Evolutionary conservation across 2,113 vertebrate species (phyloP), one percentile per base, ranked within the genome.

Genomic region (Callaeas wilsoni): DNA sequence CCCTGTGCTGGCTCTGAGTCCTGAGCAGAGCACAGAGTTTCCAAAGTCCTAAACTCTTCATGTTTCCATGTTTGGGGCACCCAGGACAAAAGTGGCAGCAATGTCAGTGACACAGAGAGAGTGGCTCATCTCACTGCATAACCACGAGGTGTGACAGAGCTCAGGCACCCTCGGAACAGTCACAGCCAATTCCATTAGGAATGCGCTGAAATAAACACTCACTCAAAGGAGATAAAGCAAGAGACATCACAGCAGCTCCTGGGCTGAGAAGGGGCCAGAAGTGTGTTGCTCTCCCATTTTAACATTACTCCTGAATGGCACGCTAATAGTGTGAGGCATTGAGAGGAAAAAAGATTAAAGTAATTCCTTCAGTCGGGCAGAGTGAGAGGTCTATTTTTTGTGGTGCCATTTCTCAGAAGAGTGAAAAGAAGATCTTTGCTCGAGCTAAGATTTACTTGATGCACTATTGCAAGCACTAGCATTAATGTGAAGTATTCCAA

Each of bases 371-470:
- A 17, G 1, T 39, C 49, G 41, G 44, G n/a, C 76, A 35, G 39
- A 37, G 2, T 50, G 42, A 67, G 17, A 37, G 16, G 6, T 56
- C 25, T 73, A 2, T 6, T 13, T 50, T 47, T 81, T 42, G 27
- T 39, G 49, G 37, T 47, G 33, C 3, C 6, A 7, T 79, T 75
- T 59, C 39, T 83, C 53, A 44, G 21, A 86, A 63, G 7, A 49
- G 13, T 0, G 0, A 77, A 37, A 21, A 11, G 1, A 57, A 16
- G 29, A 50, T 15, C 12, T 64, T 73, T 50, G 6, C 33, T 65
- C 74, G 56, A 64, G 55, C 27, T 59, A 46, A 62, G 33, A 82
- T 64, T 50, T 68, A 42, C 71, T 63, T 12, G 5, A 50, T 2
- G 4, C 7, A 9, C 41, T 75, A 41, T 10, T 46, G 35, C 11